Conservation (phyloP, 2,888 invertebrate genomes). For the Acronicta leporina region DNA sequence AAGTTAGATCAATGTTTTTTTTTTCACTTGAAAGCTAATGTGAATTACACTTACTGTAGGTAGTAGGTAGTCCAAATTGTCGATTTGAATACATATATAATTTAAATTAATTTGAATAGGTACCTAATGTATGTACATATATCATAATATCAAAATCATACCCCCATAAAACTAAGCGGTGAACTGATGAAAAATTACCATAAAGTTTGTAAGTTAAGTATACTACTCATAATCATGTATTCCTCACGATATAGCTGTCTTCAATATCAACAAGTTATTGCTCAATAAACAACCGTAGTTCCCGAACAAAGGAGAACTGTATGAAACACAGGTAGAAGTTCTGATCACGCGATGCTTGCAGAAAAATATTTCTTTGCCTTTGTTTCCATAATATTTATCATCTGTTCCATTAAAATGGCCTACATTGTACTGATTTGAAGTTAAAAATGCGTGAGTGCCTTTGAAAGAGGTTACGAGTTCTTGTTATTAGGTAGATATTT, state of each 20-base stretch:
- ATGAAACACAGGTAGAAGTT: constrained; percentile 10
- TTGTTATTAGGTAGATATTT: no score
- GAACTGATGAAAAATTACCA: neutral
- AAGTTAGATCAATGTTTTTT: no score
- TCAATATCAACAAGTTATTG: constrained; percentile 27
- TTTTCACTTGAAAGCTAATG: no score
- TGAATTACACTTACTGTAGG: no score
- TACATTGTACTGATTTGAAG: neutral
- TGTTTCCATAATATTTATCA: constrained; percentile 1
- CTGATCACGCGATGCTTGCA: constrained; percentile 17
- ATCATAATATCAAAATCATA: neutral
- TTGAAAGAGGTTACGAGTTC: no score
- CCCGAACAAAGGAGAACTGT: constrained; percentile 3
- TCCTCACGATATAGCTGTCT: constrained; percentile 9
- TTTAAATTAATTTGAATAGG: no score
- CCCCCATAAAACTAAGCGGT: neutral
- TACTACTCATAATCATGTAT: constrained; percentile 8
- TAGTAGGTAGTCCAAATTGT: no score
- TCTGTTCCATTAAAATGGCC: neutral
- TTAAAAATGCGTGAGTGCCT: no score
- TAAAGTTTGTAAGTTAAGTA: constrained; percentile 15
- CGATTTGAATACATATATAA: no score
- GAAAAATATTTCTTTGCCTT: constrained; percentile 7
- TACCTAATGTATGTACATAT: no score
- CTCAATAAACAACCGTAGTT: constrained; percentile 15